A percentile compares a stretch with the other conserved stretches of the same genome.
Evolutionary conservation across 2,888 invertebrate genomes (phyloP).

Genomic region (Pseudeuparius sepicola): DNA sequence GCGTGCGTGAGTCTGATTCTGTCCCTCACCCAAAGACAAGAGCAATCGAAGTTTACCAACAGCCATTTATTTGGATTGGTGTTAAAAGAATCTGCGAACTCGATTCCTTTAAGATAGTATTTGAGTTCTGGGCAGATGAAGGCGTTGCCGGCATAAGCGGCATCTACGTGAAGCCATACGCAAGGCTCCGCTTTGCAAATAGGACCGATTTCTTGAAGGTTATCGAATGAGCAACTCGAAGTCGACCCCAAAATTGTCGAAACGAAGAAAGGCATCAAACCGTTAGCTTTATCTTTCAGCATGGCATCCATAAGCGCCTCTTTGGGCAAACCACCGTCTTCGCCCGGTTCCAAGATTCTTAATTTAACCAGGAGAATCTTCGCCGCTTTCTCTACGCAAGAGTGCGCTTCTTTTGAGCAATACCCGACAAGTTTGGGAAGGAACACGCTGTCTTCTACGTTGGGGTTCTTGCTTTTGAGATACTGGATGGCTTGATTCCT

Average conservation of each 20-base stretch:
- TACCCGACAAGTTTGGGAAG: slow-evolving; percentile 70
- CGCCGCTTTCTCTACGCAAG: slow-evolving; percentile 69
- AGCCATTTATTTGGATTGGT: slow-evolving; percentile 85
- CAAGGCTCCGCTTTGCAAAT: slow-evolving; percentile 50
- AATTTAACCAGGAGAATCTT: slow-evolving; percentile 67
- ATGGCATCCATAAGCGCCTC: slow-evolving; percentile 52
- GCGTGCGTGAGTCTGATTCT: slow-evolving; percentile 69
- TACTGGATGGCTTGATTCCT: slow-evolving; percentile 58
- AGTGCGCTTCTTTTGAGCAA: slow-evolving; percentile 63
- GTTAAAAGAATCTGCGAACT: slow-evolving; percentile 77
- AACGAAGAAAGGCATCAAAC: slow-evolving; percentile 75
- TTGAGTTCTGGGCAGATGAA: slow-evolving; percentile 80
- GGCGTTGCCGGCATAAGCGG: slow-evolving; percentile 78
- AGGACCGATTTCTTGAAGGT: slow-evolving; percentile 66
- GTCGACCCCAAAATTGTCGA: slow-evolving; percentile 77
- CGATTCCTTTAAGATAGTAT: slow-evolving; percentile 50
- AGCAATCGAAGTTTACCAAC: slow-evolving; percentile 76
- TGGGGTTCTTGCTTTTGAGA: slow-evolving; percentile 46
- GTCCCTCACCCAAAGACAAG: slow-evolving; percentile 74
- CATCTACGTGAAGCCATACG: slow-evolving; percentile 84
- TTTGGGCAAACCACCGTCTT: slow-evolving; percentile 54
- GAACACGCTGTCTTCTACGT: slow-evolving; percentile 55
- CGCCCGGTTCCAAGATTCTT: slow-evolving; percentile 61
- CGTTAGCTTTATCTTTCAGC: slow-evolving; percentile 61
- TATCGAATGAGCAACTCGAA: slow-evolving; percentile 74